Conservation (phyloP, 2,888 invertebrate genomes). For the Brenthis ino region DNA sequence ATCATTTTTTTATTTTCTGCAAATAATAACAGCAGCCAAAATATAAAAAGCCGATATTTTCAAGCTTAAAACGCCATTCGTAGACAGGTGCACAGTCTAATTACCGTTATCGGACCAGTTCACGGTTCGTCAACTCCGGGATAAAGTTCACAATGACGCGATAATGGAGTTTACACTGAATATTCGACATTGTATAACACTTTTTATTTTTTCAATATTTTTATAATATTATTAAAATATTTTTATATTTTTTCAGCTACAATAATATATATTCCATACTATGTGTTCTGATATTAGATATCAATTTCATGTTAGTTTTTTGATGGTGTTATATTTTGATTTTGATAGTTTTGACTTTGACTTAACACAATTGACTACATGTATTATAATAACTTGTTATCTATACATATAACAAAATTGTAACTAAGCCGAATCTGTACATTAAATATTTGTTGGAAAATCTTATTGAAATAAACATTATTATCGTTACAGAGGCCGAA, state of each 20-base stretch:
- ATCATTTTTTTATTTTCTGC: neutral
- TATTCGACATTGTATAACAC: constrained; percentile 6
- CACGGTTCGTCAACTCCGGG: constrained; percentile 36
- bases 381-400: too few relatives aligned
- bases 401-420: too few relatives aligned
- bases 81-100: constrained; percentile 36
- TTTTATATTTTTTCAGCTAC: neutral
- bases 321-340: too few relatives aligned
- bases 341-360: too few relatives aligned
- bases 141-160: constrained; percentile 37
- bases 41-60: constrained; percentile 16
- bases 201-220: constrained; percentile 10
- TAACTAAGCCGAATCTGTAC: too few relatives aligned
- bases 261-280: neutral
- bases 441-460: too few relatives aligned
- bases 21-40: constrained; percentile 5
- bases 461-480: too few relatives aligned
- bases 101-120: constrained; percentile 35
- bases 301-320: too few relatives aligned
- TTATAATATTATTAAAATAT: neutral
- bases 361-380: too few relatives aligned
- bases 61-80: constrained; percentile 16
- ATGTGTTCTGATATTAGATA: neutral
- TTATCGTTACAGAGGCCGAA: too few relatives aligned
- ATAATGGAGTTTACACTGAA: constrained; percentile 31